phyloP scores from a whole-genome alignment of 1,140 invertebrate species.

The Drosophila simulans region DNA sequence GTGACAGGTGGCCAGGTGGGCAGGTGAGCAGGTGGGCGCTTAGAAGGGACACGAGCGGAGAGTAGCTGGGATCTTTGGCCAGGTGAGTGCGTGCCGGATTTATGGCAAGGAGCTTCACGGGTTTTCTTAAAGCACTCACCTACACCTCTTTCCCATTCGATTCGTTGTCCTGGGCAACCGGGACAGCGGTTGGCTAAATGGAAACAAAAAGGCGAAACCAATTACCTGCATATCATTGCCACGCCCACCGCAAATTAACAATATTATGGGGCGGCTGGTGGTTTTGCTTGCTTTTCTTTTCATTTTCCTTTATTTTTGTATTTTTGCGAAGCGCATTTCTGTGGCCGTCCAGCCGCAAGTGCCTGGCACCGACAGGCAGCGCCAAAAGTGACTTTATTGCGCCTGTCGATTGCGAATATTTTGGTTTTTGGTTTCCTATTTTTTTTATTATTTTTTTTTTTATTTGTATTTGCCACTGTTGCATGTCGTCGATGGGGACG shows the following conservation, averaged over 20 bases:
- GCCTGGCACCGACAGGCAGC: conserved; percentile 60
- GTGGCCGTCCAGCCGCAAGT: conserved; percentile 50
- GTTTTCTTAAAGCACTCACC: conserved; percentile 20
- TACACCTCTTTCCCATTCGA: not conserved
- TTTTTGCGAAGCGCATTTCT: not conserved
- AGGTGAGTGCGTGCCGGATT: conserved; percentile 54
- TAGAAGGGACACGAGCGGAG: no score
- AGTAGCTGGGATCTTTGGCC: no score
- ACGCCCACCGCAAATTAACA: conserved; percentile 61
- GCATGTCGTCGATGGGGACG: conserved; percentile 49
- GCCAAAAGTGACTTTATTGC: conserved; percentile 60
- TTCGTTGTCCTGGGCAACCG: conserved; percentile 33
- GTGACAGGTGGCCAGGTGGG: conserved; percentile 8
- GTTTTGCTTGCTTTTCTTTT: not conserved
- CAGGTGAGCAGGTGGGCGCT: not conserved
- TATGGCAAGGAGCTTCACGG: conserved; percentile 34
- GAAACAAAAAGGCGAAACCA: conserved; percentile 55
- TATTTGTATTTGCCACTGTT: conserved; percentile 19
- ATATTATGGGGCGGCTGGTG: conserved; percentile 23
- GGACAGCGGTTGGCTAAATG: conserved; percentile 16
- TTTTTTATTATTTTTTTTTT: not conserved
- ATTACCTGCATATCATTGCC: conserved; percentile 57
- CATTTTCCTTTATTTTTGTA: not conserved
- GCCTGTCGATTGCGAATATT: conserved; percentile 71
- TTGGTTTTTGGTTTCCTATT: not conserved